Evolutionary conservation across 2,888 invertebrate genomes (phyloP).

Genomic region (Fragum whitleyi): DNA sequence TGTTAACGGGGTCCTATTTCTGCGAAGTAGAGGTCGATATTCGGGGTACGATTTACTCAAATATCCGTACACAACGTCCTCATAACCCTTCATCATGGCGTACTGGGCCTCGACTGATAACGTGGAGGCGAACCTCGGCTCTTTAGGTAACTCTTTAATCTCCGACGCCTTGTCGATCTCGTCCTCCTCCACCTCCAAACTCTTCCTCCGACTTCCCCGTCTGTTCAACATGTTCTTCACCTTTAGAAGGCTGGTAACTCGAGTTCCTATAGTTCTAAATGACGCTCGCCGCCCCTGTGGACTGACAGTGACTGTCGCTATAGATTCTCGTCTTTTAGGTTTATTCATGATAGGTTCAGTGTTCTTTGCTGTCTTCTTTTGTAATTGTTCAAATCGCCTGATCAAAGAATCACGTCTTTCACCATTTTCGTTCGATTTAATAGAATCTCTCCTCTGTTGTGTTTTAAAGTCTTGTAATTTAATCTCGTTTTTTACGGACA

Average conservation of each 20-base stretch:
- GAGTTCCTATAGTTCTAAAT: constrained; percentile 59
- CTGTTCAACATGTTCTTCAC: constrained; percentile 67
- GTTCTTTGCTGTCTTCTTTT: constrained; percentile 14
- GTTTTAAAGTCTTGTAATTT: constrained; percentile 10
- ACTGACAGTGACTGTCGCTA: neutral
- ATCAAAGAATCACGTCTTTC: neutral
- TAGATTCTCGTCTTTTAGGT: constrained; percentile 11
- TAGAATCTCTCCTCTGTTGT: neutral
- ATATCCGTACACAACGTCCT: constrained; percentile 77
- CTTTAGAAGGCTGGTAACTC: constrained; percentile 62
- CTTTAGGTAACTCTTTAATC: constrained; percentile 74
- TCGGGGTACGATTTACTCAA: constrained; percentile 71
- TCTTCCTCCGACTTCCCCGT: constrained; percentile 18
- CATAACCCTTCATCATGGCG: constrained; percentile 83
- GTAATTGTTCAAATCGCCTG: constrained; percentile 6
- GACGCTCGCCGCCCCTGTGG: constrained; percentile 35
- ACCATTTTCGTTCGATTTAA: neutral
- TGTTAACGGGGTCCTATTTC: constrained; percentile 73
- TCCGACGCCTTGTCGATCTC: constrained; percentile 58
- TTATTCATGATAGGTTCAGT: neutral
- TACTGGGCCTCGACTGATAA: constrained; percentile 82
- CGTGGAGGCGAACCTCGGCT: constrained; percentile 80
- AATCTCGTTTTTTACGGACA: constrained; percentile 8
- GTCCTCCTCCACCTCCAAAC: constrained; percentile 29
- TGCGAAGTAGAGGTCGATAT: constrained; percentile 60